Percentiles rank a stretch among this genome's conserved stretches.
Evolutionary conservation across 2,113 vertebrate genomes (phyloP).

Genomic region (Apodemus speciosus): DNA sequence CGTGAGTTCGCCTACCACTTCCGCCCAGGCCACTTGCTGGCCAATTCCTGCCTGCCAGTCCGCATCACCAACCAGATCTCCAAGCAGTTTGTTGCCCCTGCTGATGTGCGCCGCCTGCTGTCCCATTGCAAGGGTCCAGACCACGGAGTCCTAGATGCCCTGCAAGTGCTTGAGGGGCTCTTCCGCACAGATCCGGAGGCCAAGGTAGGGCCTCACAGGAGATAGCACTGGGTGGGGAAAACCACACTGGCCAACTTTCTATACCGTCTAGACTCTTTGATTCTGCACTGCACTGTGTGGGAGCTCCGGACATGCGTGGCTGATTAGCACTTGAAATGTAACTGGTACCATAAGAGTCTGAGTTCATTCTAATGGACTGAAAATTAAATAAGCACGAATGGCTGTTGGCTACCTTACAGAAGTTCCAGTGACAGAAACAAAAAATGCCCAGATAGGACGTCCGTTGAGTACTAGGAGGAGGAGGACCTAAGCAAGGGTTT

Average conservation of each 20-base stretch:
- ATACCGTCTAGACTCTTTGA: neutral
- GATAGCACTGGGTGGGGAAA: neutral
- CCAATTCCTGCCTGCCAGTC: conserved; percentile 77
- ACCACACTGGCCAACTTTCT: neutral
- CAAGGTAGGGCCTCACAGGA: conserved; percentile 70
- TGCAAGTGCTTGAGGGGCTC: conserved; percentile 77
- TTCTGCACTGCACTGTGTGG: rapidly evolving
- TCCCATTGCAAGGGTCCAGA: conserved; percentile 80
- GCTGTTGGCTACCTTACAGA: neutral
- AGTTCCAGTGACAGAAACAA: neutral
- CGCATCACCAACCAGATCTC: conserved; percentile 82
- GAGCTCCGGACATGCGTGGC: neutral
- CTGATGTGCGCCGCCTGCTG: conserved; percentile 76
- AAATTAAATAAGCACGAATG: neutral
- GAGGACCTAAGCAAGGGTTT: neutral
- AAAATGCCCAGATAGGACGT: too few relatives aligned
- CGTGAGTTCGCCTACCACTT: conserved; percentile 79
- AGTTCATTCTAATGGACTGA: neutral
- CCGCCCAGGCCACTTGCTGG: conserved; percentile 75
- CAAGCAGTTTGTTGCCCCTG: conserved; percentile 78
- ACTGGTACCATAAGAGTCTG: neutral
- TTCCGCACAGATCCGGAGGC: conserved; percentile 78
- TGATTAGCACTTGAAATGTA: neutral
- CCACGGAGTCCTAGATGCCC: conserved; percentile 76
- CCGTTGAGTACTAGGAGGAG: neutral